phyloP scores from a whole-genome alignment of 1,140 invertebrate genomes.

The Ditylenchus dipsaci region DNA sequence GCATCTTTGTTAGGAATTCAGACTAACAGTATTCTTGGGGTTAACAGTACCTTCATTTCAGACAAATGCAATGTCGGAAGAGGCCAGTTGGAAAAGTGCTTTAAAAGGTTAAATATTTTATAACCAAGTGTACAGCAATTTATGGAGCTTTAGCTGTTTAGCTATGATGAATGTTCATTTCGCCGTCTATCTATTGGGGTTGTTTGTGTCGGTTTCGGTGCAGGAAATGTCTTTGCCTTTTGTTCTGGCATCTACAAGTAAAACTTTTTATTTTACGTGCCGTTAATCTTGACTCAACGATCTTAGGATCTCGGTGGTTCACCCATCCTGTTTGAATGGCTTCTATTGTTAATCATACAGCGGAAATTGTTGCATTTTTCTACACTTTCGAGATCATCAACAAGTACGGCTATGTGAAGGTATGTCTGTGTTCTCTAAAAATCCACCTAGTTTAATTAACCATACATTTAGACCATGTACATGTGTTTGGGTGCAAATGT shows the following conservation, averaged over 20 bases:
- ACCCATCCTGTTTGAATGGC: conserved; percentile 92
- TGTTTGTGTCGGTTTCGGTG: conserved; percentile 99
- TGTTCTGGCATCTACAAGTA: conserved; percentile 97
- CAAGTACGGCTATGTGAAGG: conserved; percentile 87
- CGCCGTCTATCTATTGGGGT: conserved; percentile 89
- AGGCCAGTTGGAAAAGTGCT: conserved; percentile 71
- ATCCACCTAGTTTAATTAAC: background rate
- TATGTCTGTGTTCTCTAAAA: conserved; percentile 50
- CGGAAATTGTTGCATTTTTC: conserved; percentile 96
- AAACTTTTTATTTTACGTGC: background rate
- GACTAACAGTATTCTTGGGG: no score
- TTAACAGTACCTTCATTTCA: background rate
- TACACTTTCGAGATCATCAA: conserved; percentile 90
- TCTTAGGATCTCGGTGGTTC: conserved; percentile 84
- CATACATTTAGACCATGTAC: conserved; percentile 37
- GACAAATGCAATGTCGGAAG: conserved; percentile 25
- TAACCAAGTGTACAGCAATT: no score
- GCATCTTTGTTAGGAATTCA: no score
- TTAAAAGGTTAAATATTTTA: conserved; percentile 75
- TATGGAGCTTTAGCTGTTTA: no score
- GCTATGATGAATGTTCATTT: conserved; percentile 76
- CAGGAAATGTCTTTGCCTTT: conserved; percentile 97
- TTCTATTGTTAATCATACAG: conserved; percentile 96
- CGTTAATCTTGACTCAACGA: background rate
- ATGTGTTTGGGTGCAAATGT: conserved; percentile 39